Base-by-base conservation (phyloP, 2,113 vertebrate genomes). In the Heteronetta atricapilla region DNA sequence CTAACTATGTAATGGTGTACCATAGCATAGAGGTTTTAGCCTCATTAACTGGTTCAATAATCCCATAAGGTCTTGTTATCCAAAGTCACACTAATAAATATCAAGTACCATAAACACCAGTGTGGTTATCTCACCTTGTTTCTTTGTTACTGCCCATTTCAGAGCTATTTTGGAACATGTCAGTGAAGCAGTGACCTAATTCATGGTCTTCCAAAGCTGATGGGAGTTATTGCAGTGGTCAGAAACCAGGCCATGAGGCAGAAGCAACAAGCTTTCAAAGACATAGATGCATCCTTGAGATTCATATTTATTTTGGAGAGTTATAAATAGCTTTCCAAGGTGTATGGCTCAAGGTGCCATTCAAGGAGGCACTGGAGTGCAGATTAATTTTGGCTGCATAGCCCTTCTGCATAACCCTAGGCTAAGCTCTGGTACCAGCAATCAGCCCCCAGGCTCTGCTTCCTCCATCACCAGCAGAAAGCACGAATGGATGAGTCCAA, bases 141-240 rank as follows among this genome's bases (percentile, higher is more conserved):
- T 58, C 28, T 93, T 93, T 44, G 68, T 78, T 84, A 31, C 69
- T 76, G 21, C 60, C 58, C 86, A 52, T 68, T 95, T 83, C 64
- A 67, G 79, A 86, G 64, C 59, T 90, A 88, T 90, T 91, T 88
- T 91, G 52, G 69, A 95, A 82, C 60, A 86, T 67, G 73, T 53
- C 88, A 94, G 21, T 72, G 66, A 93, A 86, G 87, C 73, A 83
- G 53, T 75, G 90, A 90, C 86, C 94, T 92, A 86, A 92, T 86
- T 94, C 4, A 3, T 68, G 53, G 74, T 14, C 44, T 92, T 62
- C 55, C 50, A 90, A 92, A 88, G 56, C 86, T 92, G 80, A 88
- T 36, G 28, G 74, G 31, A 86, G 3, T 56, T 58, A 75, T 75
- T 90, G 58, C 33, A 85, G 50, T 55, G 18, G 33, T 89, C 31